Evolutionary conservation across 2,113 vertebrate species (phyloP), one percentile per base, ranked within the genome.

Genomic region (Oreochromis aureus): DNA sequence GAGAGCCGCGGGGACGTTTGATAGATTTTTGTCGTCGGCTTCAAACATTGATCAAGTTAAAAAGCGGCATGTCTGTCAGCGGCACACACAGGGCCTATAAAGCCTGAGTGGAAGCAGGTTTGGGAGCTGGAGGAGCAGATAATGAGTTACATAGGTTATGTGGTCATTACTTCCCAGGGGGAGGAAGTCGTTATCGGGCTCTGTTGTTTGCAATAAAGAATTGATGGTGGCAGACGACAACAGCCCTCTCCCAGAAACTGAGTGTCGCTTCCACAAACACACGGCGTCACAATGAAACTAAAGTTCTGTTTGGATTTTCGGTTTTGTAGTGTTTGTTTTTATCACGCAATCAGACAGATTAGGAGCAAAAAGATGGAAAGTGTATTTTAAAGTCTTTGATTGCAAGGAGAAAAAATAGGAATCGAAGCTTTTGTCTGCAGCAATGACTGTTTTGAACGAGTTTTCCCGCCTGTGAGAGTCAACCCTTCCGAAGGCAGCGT

Each of bases 51-150:
- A 95, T 95, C 93, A 89, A 93, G 93, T 93, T 89, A 91, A 94
- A 90, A 95, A 88, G 89, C 87, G 36, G 93, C 36, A 91, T 87
- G 92, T 90, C 89, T 89, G 89, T 93, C 88, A 16, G 89, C 39
- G 69, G 86, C 81, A 44, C 83, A 90, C 80, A 85, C 91, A 87
- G 87, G 81, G 32, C 86, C 87, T 86, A 85, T 93, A 92, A 89
- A 93, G 89, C 81, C 66, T 94, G 93, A 96, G 93, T 96, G 92
- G 91, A 96, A 96, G 93, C 96, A 96, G 95, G 93, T 95, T 94
- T 89, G 80, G 66, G 85, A 86, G 88, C 86, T 94, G 91, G 92
- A 85, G 71, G 81, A 86, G 86, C 83, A 93, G 91, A 94, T 96
- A 90, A 95, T 95, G 92, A 94, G 89, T 95, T 94, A 92, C 93